Percentiles rank a stretch among this genome's conserved stretches.
These are phyloP conservation scores for Proales similis DNA, from an alignment of 1,140 invertebrate genomes.

Conservation along the genomic window DNA sequence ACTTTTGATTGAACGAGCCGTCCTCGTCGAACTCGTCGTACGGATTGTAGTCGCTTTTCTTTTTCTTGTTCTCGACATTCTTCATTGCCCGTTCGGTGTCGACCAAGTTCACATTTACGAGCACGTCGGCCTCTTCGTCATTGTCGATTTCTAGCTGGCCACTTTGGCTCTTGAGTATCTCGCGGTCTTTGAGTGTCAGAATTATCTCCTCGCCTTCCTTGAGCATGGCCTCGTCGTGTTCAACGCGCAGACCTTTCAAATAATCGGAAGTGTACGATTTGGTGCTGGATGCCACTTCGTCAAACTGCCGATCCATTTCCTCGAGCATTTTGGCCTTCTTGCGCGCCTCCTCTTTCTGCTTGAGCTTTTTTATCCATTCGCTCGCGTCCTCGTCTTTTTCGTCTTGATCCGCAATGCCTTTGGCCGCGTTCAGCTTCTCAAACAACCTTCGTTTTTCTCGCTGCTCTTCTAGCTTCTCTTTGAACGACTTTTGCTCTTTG, in stretches of 20 bases:
- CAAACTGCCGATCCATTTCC: conserved; percentile 68
- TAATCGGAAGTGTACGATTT: conserved; percentile 52
- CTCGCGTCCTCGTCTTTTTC: conserved; percentile 44
- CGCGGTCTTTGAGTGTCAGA: conserved; percentile 86
- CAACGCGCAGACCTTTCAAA: conserved; percentile 75
- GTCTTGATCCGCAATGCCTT: conserved; percentile 42
- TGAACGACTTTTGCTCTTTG: conserved; percentile 69
- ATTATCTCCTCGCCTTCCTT: conserved; percentile 75
- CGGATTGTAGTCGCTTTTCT: conserved; percentile 66
- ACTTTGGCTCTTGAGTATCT: conserved; percentile 41
- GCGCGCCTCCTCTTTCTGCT: conserved; percentile 70
- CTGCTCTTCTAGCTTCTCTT: conserved; percentile 63
- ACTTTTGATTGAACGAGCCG: conserved; percentile 39
- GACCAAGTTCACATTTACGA: conserved; percentile 90
- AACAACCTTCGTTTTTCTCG: conserved; percentile 16
- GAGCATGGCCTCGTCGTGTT: conserved; percentile 72
- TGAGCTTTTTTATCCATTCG: conserved; percentile 72
- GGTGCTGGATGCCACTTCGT: conserved; percentile 10
- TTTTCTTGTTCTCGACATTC: conserved; percentile 77
- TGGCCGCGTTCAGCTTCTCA: conserved; percentile 57
- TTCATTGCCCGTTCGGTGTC: conserved; percentile 84
- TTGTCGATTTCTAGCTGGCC: conserved; percentile 66
- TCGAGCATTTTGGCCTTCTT: conserved; percentile 80
- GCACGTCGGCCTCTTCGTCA: conserved; percentile 66
- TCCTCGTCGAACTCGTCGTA: conserved; percentile 71